Evolutionary conservation across 2,113 vertebrate genomes (phyloP).

Genomic region (Urocitellus parryii): DNA sequence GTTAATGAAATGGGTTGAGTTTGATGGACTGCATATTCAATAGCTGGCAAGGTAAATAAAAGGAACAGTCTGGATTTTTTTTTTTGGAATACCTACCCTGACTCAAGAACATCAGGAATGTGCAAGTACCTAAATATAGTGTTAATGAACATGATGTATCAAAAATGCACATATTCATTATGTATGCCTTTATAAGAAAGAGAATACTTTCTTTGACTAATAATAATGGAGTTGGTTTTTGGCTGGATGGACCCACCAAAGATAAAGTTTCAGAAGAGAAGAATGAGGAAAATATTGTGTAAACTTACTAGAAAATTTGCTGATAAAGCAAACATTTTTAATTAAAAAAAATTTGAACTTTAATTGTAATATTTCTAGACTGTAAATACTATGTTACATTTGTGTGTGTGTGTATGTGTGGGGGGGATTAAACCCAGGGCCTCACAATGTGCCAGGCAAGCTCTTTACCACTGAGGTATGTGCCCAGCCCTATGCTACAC

Average conservation of each 20-base stretch:
- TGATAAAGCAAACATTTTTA: not conserved
- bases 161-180: not conserved
- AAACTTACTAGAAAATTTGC: not conserved
- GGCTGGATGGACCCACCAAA: not conserved
- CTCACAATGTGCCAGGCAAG: no score
- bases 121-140: not conserved
- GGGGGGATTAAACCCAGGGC: no score
- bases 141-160: not conserved
- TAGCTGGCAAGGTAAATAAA: not conserved
- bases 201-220: not conserved
- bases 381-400: not conserved
- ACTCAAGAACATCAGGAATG: not conserved
- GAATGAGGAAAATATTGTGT: not conserved
- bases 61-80: not conserved
- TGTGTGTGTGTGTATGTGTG: no score
- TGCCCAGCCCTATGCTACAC: not conserved
- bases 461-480: no score
- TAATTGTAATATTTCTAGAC: not conserved
- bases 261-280: not conserved
- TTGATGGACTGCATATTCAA: not conserved
- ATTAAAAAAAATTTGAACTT: not conserved
- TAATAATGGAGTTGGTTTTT: not conserved
- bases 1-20: slow-evolving; percentile 35
- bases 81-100: not conserved
- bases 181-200: not conserved